A percentile compares a stretch with the other conserved stretches of the same genome.
phyloP scores from a whole-genome alignment of 2,113 vertebrate genomes.

The Abramis brama region DNA sequence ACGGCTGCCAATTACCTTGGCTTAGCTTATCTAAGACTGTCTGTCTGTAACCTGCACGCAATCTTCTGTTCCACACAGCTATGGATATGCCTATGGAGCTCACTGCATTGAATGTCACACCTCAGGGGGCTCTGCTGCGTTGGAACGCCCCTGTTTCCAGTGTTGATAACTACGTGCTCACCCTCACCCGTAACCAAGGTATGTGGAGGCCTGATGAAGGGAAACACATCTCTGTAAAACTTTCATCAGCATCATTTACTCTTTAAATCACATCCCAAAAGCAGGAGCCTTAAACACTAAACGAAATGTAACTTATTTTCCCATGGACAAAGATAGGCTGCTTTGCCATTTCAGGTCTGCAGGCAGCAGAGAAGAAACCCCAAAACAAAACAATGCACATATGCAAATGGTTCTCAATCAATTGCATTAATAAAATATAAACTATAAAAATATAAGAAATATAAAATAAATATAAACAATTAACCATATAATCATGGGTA shows the following conservation, averaged over 20 bases:
- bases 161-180: conserved; percentile 90
- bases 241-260: neutral
- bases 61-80: conserved; percentile 71
- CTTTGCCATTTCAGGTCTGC: neutral
- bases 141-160: conserved; percentile 85
- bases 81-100: conserved; percentile 90
- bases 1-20: conserved; percentile 21
- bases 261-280: neutral
- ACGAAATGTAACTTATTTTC: neutral
- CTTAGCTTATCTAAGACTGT: neutral
- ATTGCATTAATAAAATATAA: neutral
- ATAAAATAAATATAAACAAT: neutral
- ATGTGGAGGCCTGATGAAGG: conserved; percentile 44
- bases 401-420: neutral
- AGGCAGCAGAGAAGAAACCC: neutral
- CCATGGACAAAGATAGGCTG: neutral
- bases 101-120: conserved; percentile 86
- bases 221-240: neutral
- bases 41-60: conserved; percentile 17
- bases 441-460: no score
- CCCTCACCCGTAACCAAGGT: conserved; percentile 85
- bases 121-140: conserved; percentile 85
- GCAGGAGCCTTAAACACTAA: neutral
- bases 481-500: neutral
- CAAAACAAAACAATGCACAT: neutral